A percentile compares a stretch with the other conserved stretches of the same genome.
phyloP scores from a whole-genome alignment of 92 coral and sea anemone species.

The Bergia puertoricense region DNA sequence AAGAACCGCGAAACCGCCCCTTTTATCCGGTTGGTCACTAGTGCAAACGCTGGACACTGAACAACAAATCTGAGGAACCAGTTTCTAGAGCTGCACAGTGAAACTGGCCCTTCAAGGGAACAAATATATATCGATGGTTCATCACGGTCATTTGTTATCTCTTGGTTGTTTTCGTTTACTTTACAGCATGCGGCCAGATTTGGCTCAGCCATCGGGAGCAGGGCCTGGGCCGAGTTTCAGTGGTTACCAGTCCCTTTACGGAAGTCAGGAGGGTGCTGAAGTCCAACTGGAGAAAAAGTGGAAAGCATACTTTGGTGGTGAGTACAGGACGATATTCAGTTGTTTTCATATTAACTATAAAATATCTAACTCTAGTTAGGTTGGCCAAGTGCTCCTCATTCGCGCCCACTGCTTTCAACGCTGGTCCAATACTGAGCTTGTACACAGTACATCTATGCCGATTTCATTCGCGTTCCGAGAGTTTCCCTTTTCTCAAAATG shows the following conservation, averaged over 20 bases:
- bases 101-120: neutral
- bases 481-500: too few species aligned
- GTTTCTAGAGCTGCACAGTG: conserved; percentile 26
- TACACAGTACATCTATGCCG: neutral
- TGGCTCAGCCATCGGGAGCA: neutral
- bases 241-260: conserved; percentile 53
- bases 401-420: too few species aligned
- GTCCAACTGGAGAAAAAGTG: conserved; percentile 85
- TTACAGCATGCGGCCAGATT: conserved; percentile 25
- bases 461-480: too few species aligned
- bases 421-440: neutral
- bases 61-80: neutral
- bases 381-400: too few species aligned
- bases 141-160: neutral
- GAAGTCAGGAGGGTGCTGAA: conserved; percentile 74
- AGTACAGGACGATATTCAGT: neutral
- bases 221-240: conserved; percentile 27
- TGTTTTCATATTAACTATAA: too few species aligned
- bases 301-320: conserved; percentile 97
- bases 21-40: too few species aligned
- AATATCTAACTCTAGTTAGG: too few species aligned
- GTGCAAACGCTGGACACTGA: too few species aligned
- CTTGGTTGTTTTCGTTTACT: neutral
- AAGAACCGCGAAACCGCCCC: too few species aligned
- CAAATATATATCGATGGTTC: neutral